Conservation (phyloP, 2,113 vertebrate species). For the Dunckerocampus dactyliophorus region DNA sequence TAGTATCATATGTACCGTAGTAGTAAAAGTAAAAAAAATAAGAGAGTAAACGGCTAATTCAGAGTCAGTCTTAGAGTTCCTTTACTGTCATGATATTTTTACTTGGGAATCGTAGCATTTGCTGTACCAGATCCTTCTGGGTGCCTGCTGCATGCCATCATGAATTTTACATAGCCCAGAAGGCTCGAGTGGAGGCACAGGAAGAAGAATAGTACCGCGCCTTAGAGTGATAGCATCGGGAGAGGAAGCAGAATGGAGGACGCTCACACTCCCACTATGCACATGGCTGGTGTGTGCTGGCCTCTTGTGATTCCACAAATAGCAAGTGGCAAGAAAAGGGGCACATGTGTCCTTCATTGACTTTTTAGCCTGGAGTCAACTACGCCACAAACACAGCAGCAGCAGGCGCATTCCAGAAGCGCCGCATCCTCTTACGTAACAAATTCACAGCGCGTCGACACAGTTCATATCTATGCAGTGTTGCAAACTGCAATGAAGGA, state of each 20-base stretch:
- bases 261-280: slow-evolving; percentile 19
- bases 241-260: slow-evolving; percentile 8
- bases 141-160: slow-evolving; percentile 17
- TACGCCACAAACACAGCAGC: slow-evolving; percentile 39
- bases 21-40: background rate
- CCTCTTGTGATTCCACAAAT: slow-evolving; percentile 28
- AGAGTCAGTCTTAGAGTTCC: slow-evolving; percentile 9
- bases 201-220: background rate
- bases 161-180: slow-evolving; percentile 49
- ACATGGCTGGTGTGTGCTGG: slow-evolving; percentile 6
- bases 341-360: slow-evolving; percentile 26
- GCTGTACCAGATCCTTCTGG: slow-evolving; percentile 24
- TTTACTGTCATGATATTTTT: slow-evolving; percentile 14
- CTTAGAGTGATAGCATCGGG: slow-evolving; percentile 20
- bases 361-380: slow-evolving; percentile 25
- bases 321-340: slow-evolving; percentile 36
- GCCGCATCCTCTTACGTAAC: slow-evolving; percentile 35
- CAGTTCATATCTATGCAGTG: too few relatives aligned
- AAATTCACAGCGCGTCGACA: slow-evolving; percentile 4
- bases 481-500: too few relatives aligned
- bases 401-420: slow-evolving; percentile 7
- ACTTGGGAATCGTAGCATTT: slow-evolving; percentile 24
- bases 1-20: background rate
- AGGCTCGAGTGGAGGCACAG: slow-evolving; percentile 14
- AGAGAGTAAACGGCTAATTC: background rate